phyloP scores from a whole-genome alignment of 2,888 invertebrate genomes.

The Acholoe squamosa region DNA sequence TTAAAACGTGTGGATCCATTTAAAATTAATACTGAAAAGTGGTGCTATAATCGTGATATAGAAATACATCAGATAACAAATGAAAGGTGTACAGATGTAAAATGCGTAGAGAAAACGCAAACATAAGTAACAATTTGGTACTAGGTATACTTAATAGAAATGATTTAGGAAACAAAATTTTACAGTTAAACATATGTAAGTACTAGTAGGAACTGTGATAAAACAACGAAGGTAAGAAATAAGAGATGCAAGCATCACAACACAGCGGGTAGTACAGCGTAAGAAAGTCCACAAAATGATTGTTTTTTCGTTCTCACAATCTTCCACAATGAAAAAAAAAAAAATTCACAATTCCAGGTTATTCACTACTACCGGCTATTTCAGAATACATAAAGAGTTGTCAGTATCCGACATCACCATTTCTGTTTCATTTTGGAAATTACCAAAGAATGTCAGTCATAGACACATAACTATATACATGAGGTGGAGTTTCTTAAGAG shows the following conservation, averaged over 20 bases:
- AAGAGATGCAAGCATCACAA: constrained; percentile 3
- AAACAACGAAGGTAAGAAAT: background rate
- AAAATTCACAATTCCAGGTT: too few relatives aligned
- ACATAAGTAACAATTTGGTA: background rate
- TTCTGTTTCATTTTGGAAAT: too few relatives aligned
- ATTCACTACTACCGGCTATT: too few relatives aligned
- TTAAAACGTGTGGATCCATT: background rate
- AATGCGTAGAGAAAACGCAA: background rate
- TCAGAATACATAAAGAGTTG: too few relatives aligned
- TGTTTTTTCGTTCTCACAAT: too few relatives aligned
- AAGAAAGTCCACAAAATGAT: too few relatives aligned
- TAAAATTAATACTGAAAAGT: background rate
- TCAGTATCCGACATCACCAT: too few relatives aligned
- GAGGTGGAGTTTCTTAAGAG: too few relatives aligned
- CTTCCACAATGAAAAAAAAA: too few relatives aligned
- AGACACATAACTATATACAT: too few relatives aligned
- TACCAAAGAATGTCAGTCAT: too few relatives aligned
- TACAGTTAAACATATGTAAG: background rate
- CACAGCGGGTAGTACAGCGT: background rate
- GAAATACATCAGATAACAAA: background rate
- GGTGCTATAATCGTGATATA: background rate
- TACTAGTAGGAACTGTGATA: background rate
- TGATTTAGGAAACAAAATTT: background rate
- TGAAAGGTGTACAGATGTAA: background rate
- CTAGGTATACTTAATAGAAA: background rate